Base-by-base conservation (phyloP, 2,888 invertebrate genomes). In the Parelbella ahira region DNA sequence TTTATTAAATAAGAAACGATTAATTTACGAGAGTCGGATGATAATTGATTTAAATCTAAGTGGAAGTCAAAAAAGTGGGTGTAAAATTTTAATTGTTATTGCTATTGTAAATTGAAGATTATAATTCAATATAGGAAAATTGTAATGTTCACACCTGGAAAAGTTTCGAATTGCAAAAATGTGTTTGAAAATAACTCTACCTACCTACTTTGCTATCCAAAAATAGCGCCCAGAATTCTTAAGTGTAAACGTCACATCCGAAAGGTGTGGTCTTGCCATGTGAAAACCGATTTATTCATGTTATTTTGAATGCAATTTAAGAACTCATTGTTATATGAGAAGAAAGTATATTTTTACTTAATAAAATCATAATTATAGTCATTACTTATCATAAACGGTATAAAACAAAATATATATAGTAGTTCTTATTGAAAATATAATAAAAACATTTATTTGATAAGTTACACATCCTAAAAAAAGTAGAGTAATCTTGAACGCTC, bases 141-240 rank as follows among this genome's bases (percentile, higher is more conserved):
- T 49, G 23, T 24, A 29, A 3, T 30, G 28, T 47, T 39, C 49
- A 27, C 49, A 77, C 72, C 73, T 74, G 73, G 54, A 53, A 66
- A 66, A 76, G 84, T 84, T 83, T 86, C 82, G 71, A 72, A 76
- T 84, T 83, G 83, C 83, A 83, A 79, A 78, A 81, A 80, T 70
- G 75, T 75, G 77, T 66, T 75, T 73, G 66, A 77, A 86, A 86
- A 86, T 87, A 86, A 73, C 66, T 69, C 63, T 66, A 63, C 58
- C 60, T 63, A 65, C 63, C 63, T 71, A 72, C 69, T 68, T 68
- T 68, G 66, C 45, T 51, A 70, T 77, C 86, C 84, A 84, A 84
- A 87, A 86, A 87, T 87, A 87, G 86, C 79, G 83, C 84, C 70
- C 58, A 54, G 56, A 63, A 57, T 63, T 60, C 55, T 53, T 56